Evolutionary conservation across 2,888 invertebrate genomes (phyloP).

Genomic region (Allolobophora icterica): DNA sequence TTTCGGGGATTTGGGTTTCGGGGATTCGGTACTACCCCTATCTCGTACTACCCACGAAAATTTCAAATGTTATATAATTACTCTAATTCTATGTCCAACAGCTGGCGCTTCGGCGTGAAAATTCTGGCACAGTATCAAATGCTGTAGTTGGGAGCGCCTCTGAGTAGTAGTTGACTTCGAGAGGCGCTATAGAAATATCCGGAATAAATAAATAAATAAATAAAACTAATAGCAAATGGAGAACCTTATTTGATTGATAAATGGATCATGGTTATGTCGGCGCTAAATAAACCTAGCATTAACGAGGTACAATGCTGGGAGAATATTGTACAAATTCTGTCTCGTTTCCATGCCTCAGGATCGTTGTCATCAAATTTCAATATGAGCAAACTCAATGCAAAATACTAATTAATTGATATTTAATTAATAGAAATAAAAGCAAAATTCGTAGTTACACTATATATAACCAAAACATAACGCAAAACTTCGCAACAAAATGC

Average conservation of each 20-base stretch:
- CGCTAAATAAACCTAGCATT: neutral
- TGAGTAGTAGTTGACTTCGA: too few relatives aligned
- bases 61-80: neutral
- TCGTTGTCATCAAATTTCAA: neutral
- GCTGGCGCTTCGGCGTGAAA: too few relatives aligned
- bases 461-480: neutral
- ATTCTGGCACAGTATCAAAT: too few relatives aligned
- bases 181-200: too few relatives aligned
- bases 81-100: neutral
- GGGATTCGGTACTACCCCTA: too few relatives aligned
- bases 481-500: neutral
- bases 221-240: constrained; percentile 1
- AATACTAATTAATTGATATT: neutral
- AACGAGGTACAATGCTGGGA: neutral
- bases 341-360: too few relatives aligned
- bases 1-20: too few relatives aligned
- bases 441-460: neutral
- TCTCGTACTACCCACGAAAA: neutral
- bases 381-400: neutral
- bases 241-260: neutral
- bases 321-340: neutral
- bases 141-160: too few relatives aligned
- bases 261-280: neutral
- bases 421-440: neutral
- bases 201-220: too few relatives aligned